Evolutionary conservation across 2,113 vertebrate species (phyloP), one percentile per base, ranked within the genome.

Genomic region (Leptocoma aspasia): DNA sequence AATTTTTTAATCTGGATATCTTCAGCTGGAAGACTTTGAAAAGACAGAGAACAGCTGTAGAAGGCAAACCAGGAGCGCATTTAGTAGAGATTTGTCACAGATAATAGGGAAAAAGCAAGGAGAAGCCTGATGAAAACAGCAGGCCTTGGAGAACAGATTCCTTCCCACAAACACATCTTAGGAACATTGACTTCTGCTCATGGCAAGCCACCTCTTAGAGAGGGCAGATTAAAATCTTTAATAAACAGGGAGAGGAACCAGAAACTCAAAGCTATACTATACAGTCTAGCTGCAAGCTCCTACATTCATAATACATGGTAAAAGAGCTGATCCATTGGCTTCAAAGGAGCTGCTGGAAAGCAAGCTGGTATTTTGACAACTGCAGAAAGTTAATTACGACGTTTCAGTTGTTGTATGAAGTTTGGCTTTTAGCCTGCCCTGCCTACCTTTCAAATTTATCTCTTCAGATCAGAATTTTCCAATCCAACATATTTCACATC

Each of bases 331-430:
- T 33, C 28, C 2, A 0, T 7, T 41, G 83, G 44, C 79, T 93
- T 94, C 90, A 93, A 94, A 96, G 87, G 63, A 82, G 16, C 63
- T 82, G 42, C 87, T 95, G 89, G 59, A 69, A 86, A 92, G 53
- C 3, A 0, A 72, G 50, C 26, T 65, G 33, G 33, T 82, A 65
- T 85, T 91, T 31, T 95, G 94, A 95, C 94, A 96, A 37, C 86
- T 82, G 61, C 66, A 91, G 61, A 53, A 86, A 94, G 78, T 63
- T 92, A 90, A 93, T 96, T 80, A 80, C 27, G 17, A 85, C 37
- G 7, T 77, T 85, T 85, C 83, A 90, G 66, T 82, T 91, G 86
- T 72, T 92, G 85, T 70, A 85, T 24, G 57, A 90, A 95, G 54
- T 79, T n/a, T 91, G 83, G 94, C 91, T 81, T 92, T 86, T 61